Percentiles rank a stretch among this genome's conserved stretches.
Evolutionary conservation across 2,797 vertebrate genomes (phyloP).

Genomic region (Urophycis tenuis): DNA sequence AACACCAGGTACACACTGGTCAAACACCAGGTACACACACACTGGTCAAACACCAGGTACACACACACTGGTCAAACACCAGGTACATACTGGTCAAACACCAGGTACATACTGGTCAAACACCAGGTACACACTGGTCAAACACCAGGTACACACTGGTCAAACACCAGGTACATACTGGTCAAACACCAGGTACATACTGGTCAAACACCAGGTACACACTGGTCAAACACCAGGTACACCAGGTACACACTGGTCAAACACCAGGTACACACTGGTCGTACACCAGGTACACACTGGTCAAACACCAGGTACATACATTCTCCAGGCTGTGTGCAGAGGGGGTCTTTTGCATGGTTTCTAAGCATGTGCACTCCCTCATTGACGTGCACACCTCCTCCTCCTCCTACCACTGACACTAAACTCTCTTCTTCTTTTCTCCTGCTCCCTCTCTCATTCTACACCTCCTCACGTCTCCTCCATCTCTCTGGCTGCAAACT

Average conservation of each 20-base stretch:
- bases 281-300: not conserved
- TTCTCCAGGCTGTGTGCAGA: not conserved
- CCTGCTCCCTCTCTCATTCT: not conserved
- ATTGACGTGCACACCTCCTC: slow-evolving; percentile 25
- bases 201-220: not conserved
- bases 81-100: slow-evolving; percentile 75
- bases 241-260: slow-evolving; percentile 76
- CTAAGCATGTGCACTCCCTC: not conserved
- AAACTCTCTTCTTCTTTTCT: slow-evolving; percentile 27
- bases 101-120: slow-evolving; percentile 73
- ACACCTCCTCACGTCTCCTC: not conserved
- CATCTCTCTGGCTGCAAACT: slow-evolving; percentile 4
- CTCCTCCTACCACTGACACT: slow-evolving; percentile 42
- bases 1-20: slow-evolving; percentile 40
- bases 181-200: not conserved
- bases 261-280: not conserved
- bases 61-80: no score
- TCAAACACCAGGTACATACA: not conserved
- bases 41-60: not conserved
- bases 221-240: no score
- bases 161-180: slow-evolving; percentile 84
- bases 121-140: not conserved
- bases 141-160: slow-evolving; percentile 40
- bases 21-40: slow-evolving; percentile 87
- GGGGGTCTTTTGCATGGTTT: not conserved